Percentiles rank a stretch among this genome's conserved stretches.
Conservation (phyloP, 2,113 vertebrate species). For the Archocentrus centrarchus region DNA sequence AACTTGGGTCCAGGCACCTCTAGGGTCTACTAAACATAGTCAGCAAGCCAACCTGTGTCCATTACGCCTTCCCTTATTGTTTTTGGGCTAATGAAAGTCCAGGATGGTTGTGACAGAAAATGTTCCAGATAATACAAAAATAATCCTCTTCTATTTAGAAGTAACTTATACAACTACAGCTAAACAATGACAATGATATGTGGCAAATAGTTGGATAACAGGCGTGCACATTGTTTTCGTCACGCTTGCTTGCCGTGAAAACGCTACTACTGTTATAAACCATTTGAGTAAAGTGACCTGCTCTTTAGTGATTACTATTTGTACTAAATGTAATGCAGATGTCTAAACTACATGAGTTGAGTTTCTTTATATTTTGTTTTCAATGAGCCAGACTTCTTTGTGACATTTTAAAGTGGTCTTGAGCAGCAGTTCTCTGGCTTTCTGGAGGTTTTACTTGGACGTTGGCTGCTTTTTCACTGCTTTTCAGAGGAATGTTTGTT, state of each 20-base stretch:
- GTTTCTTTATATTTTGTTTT: neutral
- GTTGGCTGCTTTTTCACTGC: accelerated
- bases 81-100: neutral
- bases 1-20: neutral
- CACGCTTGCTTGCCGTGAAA: neutral
- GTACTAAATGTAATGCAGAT: neutral
- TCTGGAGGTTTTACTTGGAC: neutral
- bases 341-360: neutral
- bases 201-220: neutral
- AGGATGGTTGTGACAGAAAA: neutral
- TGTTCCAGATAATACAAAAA: neutral
- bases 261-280: neutral
- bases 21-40: neutral
- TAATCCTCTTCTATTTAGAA: neutral
- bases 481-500: neutral
- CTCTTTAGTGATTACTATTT: neutral
- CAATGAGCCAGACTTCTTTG: neutral
- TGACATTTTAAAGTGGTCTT: neutral
- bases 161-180: neutral
- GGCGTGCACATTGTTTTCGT: neutral
- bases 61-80: neutral
- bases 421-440: neutral
- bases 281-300: neutral
- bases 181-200: neutral
- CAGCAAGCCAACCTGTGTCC: neutral